Evolutionary conservation across 1,140 invertebrate genomes (phyloP).

Genomic region (Tribolium madens): DNA sequence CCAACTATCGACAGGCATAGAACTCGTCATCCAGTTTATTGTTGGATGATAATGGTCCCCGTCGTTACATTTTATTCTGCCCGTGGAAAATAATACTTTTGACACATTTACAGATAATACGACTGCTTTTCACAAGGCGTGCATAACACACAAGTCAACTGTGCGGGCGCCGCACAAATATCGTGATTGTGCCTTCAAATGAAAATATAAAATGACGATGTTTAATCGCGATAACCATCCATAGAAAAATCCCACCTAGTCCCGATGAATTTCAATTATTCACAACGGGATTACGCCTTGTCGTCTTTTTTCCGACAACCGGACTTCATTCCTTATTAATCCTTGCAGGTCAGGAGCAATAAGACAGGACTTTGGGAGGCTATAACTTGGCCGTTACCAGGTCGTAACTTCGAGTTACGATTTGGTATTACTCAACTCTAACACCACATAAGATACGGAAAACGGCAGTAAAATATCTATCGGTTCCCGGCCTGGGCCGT

Average conservation of each 20-base stretch:
- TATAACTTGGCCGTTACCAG: conserved; percentile 46
- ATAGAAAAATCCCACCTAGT: conserved; percentile 33
- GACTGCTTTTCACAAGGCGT: conserved; percentile 30
- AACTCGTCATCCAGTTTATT: conserved; percentile 40
- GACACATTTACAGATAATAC: conserved; percentile 42
- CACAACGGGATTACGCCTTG: conserved; percentile 27
- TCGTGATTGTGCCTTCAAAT: conserved; percentile 22
- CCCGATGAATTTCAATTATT: conserved; percentile 34
- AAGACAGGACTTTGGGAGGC: conserved; percentile 41
- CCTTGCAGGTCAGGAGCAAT: conserved; percentile 13
- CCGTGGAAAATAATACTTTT: conserved; percentile 41
- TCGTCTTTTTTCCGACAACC: conserved; percentile 30
- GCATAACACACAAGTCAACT: conserved; percentile 36
- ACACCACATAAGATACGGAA: conserved; percentile 37
- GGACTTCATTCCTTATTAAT: conserved; percentile 40
- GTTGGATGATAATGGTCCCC: conserved; percentile 22
- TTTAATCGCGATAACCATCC: conserved; percentile 23
- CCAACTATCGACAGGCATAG: conserved; percentile 41
- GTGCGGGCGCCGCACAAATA: conserved; percentile 13
- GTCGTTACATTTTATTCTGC: conserved; percentile 36
- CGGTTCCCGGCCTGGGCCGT: conserved; percentile 4
- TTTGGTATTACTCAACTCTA: conserved; percentile 37
- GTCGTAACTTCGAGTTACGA: conserved; percentile 50
- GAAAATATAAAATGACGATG: conserved; percentile 33
- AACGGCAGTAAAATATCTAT: conserved; percentile 44